Conservation (phyloP, 1,140 invertebrate genomes). For the Episyrphus balteatus region DNA sequence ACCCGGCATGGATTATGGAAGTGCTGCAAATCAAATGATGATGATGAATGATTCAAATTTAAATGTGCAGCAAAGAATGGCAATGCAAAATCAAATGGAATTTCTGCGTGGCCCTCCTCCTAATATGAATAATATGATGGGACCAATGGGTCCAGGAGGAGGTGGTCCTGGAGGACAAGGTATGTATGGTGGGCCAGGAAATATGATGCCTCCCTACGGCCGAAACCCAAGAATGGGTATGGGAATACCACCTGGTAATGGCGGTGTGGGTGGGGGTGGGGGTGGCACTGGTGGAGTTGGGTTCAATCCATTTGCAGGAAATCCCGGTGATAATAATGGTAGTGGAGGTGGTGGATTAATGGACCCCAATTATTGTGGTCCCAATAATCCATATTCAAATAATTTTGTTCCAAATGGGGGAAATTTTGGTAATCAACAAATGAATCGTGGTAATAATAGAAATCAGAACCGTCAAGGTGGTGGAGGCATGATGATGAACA, state of each 20-base stretch:
- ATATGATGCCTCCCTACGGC: conserved; percentile 29
- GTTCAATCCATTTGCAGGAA: conserved; percentile 34
- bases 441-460: no score
- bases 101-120: conserved; percentile 25
- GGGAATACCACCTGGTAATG: conserved; percentile 18
- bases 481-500: no score
- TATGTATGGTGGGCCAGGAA: conserved; percentile 24
- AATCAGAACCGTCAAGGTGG: no score
- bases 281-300: conserved; percentile 37
- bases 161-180: conserved; percentile 12
- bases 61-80: conserved; percentile 29
- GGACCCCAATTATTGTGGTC: no score
- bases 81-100: conserved; percentile 18
- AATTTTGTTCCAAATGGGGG: no score
- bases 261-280: conserved; percentile 11
- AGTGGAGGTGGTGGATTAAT: no score
- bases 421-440: no score
- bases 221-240: conserved; percentile 14
- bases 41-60: conserved; percentile 32
- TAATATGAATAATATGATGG: conserved; percentile 9
- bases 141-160: conserved; percentile 1
- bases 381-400: no score
- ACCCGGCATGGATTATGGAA: conserved; percentile 14
- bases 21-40: conserved; percentile 33
- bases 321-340: no score